Evolutionary conservation across 2,888 invertebrate genomes (phyloP), one percentile per base, ranked within the genome.

Genomic region (Acrocyrtus sp.): DNA sequence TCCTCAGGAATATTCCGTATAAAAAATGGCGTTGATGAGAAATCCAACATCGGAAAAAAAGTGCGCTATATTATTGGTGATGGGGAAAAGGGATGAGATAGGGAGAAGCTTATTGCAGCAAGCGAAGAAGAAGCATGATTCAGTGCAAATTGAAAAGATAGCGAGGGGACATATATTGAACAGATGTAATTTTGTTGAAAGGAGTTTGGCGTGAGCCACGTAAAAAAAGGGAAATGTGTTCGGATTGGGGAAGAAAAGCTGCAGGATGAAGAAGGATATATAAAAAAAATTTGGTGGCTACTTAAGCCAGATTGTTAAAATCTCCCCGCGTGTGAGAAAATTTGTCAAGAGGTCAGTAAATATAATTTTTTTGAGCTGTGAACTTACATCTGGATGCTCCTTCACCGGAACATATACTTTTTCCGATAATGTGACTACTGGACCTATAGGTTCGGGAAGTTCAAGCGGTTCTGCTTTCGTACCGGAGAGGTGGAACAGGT

Each of bases 381-480:
- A 83, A 94, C 96, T 96, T 88, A 98, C 98, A 88, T 99, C 98
- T 89, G 99, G 98, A 87, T 98, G 96, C 87, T 98, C 98, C 90
- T 98, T 98, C 83, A 97, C 96, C 85, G 98, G 99, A 85, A 99
- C 98, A 87, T 96, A 99, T 84, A 99, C 95, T 90, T 99, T 99
- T 89, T 99, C 98, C 87, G 96, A 95, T 84, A 96, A 90, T 84
- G 95, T 94, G 82, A 94, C 92, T 84, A 94, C 90, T 83, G 92
- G 90, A 81, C 97, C 97, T 83, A 94, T 93, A 76, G 94, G 89
- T 83, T 96, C 96, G 84, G 96, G 96, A 85, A 96, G 87, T 82
- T 93, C 88, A 82, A 96, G 88, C 70, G 96, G 95, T 85, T 97
- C 96, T 85, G 95, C 95, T 86, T 94, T 94, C 79, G 93, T 93